phyloP scores from a whole-genome alignment of 2,888 invertebrate species.

The Amblyjoppa fuscipennis region DNA sequence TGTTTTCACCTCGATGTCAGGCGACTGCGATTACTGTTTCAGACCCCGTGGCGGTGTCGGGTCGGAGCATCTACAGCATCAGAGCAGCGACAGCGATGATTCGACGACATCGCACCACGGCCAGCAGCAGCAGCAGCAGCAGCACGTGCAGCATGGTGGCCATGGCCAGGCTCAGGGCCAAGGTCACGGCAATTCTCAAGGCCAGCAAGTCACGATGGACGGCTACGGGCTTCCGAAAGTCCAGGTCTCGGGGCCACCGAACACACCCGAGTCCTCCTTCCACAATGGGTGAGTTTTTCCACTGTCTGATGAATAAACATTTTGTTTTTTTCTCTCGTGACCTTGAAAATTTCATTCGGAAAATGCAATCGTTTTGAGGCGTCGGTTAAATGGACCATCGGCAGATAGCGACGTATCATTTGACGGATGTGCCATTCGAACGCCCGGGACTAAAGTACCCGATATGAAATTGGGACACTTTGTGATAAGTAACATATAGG shows the following conservation, averaged over 20 bases:
- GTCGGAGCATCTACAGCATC: conserved; percentile 77
- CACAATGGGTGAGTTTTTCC: conserved; percentile 79
- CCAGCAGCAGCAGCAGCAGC: conserved; percentile 73
- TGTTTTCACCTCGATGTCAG: conserved; percentile 13
- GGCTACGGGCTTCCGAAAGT: conserved; percentile 80
- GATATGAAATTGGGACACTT: neutral
- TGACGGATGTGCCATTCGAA: neutral
- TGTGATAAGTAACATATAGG: neutral
- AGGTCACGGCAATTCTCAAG: conserved; percentile 72
- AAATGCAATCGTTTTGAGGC: neutral
- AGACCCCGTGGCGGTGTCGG: conserved; percentile 83
- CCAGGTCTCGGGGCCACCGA: conserved; percentile 81
- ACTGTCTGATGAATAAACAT: no score
- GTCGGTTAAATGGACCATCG: neutral
- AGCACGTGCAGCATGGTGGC: conserved; percentile 69
- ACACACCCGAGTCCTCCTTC: conserved; percentile 77
- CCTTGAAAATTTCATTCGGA: neutral
- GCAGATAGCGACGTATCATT: neutral
- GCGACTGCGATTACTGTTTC: conserved; percentile 67
- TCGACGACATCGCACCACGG: conserved; percentile 76
- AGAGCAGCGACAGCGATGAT: conserved; percentile 83
- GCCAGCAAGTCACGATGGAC: conserved; percentile 74
- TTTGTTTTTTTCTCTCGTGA: neutral
- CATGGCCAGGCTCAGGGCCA: conserved; percentile 71
- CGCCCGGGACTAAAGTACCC: neutral